Conservation (phyloP, 2,888 invertebrate genomes). For the Athalia rosae region DNA sequence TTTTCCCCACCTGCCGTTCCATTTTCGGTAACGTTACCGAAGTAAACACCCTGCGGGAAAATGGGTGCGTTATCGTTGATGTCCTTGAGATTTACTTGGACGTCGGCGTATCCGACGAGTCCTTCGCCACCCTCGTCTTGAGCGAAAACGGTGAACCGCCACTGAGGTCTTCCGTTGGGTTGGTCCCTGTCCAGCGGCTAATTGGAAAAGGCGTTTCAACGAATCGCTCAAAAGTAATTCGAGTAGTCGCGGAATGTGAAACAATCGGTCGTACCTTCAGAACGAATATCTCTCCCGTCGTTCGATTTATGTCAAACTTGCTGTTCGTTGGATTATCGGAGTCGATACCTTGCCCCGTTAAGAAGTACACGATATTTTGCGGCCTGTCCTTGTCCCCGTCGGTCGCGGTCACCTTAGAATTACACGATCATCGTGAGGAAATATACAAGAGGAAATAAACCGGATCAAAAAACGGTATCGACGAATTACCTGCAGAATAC, state of each 20-base stretch:
- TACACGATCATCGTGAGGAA: slow-evolving; percentile 32
- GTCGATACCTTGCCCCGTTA: slow-evolving; percentile 96
- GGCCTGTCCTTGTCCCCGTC: slow-evolving; percentile 97
- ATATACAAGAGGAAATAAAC: slow-evolving; percentile 11
- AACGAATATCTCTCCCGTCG: slow-evolving; percentile 96
- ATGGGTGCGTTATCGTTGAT: slow-evolving; percentile 99
- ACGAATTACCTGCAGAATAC: slow-evolving; percentile 85
- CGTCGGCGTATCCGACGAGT: slow-evolving; percentile 96
- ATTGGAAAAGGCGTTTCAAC: slow-evolving; percentile 59
- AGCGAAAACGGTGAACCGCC: slow-evolving; percentile 97
- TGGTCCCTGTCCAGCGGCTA: slow-evolving; percentile 97
- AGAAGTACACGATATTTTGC: slow-evolving; percentile 96
- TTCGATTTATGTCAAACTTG: slow-evolving; percentile 97
- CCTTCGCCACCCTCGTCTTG: slow-evolving; percentile 97
- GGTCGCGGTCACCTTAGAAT: slow-evolving; percentile 90
- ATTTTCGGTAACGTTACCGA: slow-evolving; percentile 97
- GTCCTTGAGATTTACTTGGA: slow-evolving; percentile 97
- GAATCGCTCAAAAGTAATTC: slow-evolving; percentile 9
- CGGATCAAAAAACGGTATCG: neutral
- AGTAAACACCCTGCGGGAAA: slow-evolving; percentile 95
- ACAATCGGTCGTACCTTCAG: slow-evolving; percentile 83
- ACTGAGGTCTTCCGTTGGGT: slow-evolving; percentile 95
- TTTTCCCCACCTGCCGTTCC: slow-evolving; percentile 85
- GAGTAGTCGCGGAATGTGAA: slow-evolving; percentile 2
- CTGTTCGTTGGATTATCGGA: slow-evolving; percentile 96